Evolutionary conservation across 2,797 vertebrate species (phyloP).

Genomic region (Channallabes apus): DNA sequence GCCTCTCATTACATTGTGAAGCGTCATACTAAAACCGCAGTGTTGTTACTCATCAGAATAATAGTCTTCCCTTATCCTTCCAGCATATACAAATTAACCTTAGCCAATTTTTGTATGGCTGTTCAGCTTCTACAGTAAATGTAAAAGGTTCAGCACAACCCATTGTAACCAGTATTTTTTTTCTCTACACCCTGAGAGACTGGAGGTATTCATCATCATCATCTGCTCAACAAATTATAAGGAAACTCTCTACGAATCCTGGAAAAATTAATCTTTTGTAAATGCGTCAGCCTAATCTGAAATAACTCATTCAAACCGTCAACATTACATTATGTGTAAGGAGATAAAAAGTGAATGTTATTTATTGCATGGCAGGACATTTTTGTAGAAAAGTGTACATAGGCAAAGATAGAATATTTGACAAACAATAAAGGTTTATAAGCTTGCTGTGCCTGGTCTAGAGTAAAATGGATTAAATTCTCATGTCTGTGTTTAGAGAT

Average conservation of each 20-base stretch:
- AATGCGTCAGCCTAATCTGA: conserved; percentile 17
- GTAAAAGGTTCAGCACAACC: background rate
- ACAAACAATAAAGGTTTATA: conserved; percentile 54
- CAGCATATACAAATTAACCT: conserved; percentile 48
- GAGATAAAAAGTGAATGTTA: conserved; percentile 54
- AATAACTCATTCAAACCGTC: conserved; percentile 26
- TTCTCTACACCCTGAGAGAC: background rate
- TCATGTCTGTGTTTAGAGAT: conserved; percentile 60
- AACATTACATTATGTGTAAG: conserved; percentile 34
- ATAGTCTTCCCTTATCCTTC: conserved; percentile 56
- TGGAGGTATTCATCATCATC: background rate
- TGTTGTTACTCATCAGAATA: conserved; percentile 55
- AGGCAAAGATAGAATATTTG: conserved; percentile 45
- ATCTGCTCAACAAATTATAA: conserved; percentile 12
- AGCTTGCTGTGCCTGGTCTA: conserved; percentile 43
- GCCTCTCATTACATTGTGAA: conserved; percentile 50
- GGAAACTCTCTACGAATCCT: conserved; percentile 51
- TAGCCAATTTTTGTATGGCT: background rate
- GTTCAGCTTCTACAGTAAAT: background rate
- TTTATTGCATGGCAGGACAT: conserved; percentile 51
- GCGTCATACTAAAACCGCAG: conserved; percentile 55
- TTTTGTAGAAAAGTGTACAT: conserved; percentile 36
- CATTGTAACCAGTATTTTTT: background rate
- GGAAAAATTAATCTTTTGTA: conserved; percentile 34
- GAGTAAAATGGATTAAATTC: conserved; percentile 64